A percentile compares a stretch with the other conserved stretches of the same genome.
Conservation (phyloP, 2,888 invertebrate genomes). For the Drosophila anomalata region DNA sequence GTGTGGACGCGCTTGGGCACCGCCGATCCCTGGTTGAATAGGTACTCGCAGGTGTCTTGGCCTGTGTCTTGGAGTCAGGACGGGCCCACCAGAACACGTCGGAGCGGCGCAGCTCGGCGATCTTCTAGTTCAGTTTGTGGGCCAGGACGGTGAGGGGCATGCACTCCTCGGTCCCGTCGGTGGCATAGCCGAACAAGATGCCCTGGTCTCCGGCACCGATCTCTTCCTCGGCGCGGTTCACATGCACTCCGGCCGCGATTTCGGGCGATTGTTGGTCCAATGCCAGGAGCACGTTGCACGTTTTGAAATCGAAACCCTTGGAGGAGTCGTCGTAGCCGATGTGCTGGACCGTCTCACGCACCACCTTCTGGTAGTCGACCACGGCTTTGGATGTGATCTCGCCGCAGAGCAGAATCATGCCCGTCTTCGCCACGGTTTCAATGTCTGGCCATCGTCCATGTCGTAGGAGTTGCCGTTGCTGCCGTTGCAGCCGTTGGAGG, state of each 20-base stretch:
- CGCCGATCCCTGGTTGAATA: slow-evolving; percentile 95
- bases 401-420: slow-evolving; percentile 98
- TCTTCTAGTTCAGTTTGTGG: slow-evolving; percentile 95
- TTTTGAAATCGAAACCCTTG: slow-evolving; percentile 99
- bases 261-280: slow-evolving; percentile 98
- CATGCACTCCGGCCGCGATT: slow-evolving; percentile 99
- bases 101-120: slow-evolving; percentile 94
- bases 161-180: slow-evolving; percentile 98
- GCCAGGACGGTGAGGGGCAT: slow-evolving; percentile 98
- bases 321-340: slow-evolving; percentile 99
- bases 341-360: slow-evolving; percentile 97
- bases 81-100: slow-evolving; percentile 97
- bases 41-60: slow-evolving; percentile 94
- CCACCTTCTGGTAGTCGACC: slow-evolving; percentile 98
- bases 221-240: slow-evolving; percentile 96
- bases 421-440: slow-evolving; percentile 99
- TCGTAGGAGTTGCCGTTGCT: slow-evolving; percentile 86
- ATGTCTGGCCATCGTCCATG: slow-evolving; percentile 93
- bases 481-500: slow-evolving; percentile 87
- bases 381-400: slow-evolving; percentile 99
- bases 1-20: slow-evolving; percentile 98
- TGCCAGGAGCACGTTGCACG: slow-evolving; percentile 98
- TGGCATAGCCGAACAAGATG: slow-evolving; percentile 99
- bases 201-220: slow-evolving; percentile 99
- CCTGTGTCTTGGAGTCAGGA: slow-evolving; percentile 98